phyloP scores from a whole-genome alignment of 2,797 vertebrate genomes.

The Synanceia verrucosa region DNA sequence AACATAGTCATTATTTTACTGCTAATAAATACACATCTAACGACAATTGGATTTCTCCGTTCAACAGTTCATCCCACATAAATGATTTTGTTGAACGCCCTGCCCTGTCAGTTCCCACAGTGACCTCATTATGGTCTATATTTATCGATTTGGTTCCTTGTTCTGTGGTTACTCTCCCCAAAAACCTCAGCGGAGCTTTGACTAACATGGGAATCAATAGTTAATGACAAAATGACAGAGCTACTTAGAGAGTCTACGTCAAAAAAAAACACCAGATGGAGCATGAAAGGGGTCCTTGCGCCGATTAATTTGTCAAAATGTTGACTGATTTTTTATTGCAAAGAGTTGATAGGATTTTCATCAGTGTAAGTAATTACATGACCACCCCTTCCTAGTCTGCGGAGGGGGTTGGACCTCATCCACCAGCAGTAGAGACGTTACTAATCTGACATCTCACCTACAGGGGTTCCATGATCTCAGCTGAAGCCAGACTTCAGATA shows the following conservation, averaged over 20 bases:
- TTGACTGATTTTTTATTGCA: constrained; percentile 6
- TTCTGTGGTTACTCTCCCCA: constrained; percentile 31
- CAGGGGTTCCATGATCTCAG: constrained; percentile 43
- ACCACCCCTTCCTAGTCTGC: background rate
- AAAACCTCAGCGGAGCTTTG: constrained; percentile 24
- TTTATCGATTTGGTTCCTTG: constrained; percentile 27
- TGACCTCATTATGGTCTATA: constrained; percentile 36
- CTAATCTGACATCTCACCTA: constrained; percentile 57
- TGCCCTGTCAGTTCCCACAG: constrained; percentile 9
- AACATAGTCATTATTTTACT: constrained; percentile 28
- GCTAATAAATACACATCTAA: constrained; percentile 24
- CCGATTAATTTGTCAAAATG: constrained; percentile 32
- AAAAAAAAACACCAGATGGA: constrained; percentile 27
- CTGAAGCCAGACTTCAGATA: constrained; percentile 51
- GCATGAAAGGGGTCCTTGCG: constrained; percentile 1
- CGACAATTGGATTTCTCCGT: constrained; percentile 28
- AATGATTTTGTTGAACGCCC: constrained; percentile 7
- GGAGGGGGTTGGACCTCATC: constrained; percentile 21
- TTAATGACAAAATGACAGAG: constrained; percentile 32
- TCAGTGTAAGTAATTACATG: constrained; percentile 3
- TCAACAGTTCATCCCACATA: constrained; percentile 8
- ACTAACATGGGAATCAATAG: constrained; percentile 28
- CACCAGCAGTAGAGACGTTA: constrained; percentile 25
- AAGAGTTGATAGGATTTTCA: constrained; percentile 2
- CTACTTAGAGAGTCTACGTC: constrained; percentile 21